A percentile compares a stretch with the other conserved stretches of the same genome.
Conservation (phyloP, 2,113 vertebrate genomes). For the Ursus arctos region DNA sequence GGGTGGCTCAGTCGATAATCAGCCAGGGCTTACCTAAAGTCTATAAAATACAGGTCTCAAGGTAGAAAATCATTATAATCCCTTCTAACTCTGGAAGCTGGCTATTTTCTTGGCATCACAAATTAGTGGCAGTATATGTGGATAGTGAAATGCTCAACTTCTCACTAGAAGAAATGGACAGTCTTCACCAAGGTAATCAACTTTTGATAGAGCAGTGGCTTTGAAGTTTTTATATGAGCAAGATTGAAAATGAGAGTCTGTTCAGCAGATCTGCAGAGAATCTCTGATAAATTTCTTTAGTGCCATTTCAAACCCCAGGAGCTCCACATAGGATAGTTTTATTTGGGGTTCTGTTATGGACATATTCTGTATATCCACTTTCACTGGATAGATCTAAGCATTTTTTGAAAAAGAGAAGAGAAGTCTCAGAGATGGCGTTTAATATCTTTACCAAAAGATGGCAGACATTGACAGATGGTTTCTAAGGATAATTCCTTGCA, state of each 20-base stretch:
- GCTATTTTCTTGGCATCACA: constrained; percentile 57
- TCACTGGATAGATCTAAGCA: constrained; percentile 36
- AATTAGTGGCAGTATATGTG: not conserved
- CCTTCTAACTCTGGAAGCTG: constrained; percentile 19
- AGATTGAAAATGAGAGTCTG: constrained; percentile 55
- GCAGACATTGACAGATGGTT: constrained; percentile 74
- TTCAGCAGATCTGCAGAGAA: constrained; percentile 56
- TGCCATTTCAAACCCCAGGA: constrained; percentile 58
- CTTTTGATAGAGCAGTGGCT: constrained; percentile 44
- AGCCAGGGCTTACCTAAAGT: not conserved
- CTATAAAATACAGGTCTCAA: not conserved
- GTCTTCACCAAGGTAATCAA: constrained; percentile 32
- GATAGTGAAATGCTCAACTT: constrained; percentile 15
- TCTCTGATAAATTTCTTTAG: constrained; percentile 67
- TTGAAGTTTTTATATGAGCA: constrained; percentile 29
- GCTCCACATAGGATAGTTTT: constrained; percentile 30
- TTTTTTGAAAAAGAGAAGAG: constrained; percentile 49
- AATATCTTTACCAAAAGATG: constrained; percentile 68
- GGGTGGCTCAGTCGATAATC: not conserved
- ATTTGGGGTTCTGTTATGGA: constrained; percentile 59
- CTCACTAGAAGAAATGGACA: not conserved
- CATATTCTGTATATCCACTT: constrained; percentile 27
- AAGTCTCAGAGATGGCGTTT: constrained; percentile 53
- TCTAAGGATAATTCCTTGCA: constrained; percentile 66
- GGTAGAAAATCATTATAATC: not conserved